Percentiles rank a stretch among this genome's conserved stretches.
These are phyloP conservation scores for Lepidotrigona ventralis DNA, from an alignment of 1,140 invertebrate genomes.

Conservation along the genomic window DNA sequence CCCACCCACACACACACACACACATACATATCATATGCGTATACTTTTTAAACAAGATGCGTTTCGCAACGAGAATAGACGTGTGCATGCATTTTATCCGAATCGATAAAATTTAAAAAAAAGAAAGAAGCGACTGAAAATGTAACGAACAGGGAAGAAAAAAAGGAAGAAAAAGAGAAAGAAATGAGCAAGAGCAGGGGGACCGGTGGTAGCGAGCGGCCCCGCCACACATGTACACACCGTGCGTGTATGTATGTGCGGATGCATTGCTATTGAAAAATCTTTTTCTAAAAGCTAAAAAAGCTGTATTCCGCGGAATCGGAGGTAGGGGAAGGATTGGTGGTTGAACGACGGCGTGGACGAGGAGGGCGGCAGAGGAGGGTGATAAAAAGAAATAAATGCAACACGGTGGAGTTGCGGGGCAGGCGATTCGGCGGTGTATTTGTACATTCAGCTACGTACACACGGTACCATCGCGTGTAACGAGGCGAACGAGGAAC, in stretches of 20 bases:
- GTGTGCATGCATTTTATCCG: not conserved
- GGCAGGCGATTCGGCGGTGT: conserved; percentile 19
- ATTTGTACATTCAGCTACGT: conserved; percentile 16
- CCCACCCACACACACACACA: too few species aligned
- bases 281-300: conserved; percentile 28
- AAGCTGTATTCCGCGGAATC: not conserved
- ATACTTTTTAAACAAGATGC: not conserved
- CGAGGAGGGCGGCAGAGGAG: too few species aligned
- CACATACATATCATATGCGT: not conserved
- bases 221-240: too few species aligned
- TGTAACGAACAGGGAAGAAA: not conserved
- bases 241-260: not conserved
- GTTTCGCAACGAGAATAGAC: not conserved
- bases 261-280: not conserved
- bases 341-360: too few species aligned
- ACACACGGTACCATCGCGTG: conserved; percentile 1
- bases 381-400: conserved; percentile 33
- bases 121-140: not conserved
- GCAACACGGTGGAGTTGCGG: conserved; percentile 27
- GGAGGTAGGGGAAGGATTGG: not conserved
- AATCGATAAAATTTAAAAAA: conserved; percentile 2
- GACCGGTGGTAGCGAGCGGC: too few species aligned
- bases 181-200: not conserved
- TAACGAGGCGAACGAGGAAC: not conserved
- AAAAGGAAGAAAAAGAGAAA: not conserved